Conservation (phyloP, 2,797 vertebrate genomes). For the Leptoclinus maculatus region DNA sequence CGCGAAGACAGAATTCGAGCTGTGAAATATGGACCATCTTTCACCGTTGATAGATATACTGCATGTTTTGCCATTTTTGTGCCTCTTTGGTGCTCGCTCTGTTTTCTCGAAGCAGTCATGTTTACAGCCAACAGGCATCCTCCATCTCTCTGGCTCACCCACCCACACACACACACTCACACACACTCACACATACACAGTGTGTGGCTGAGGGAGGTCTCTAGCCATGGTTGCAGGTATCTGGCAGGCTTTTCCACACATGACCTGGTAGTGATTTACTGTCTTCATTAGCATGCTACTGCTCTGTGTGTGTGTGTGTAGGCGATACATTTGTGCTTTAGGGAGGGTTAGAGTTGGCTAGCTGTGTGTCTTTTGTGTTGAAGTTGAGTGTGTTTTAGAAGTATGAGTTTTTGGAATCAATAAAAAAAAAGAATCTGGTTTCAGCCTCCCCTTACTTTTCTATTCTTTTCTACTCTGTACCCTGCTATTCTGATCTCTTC, state of each 20-base stretch:
- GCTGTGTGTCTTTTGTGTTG: constrained; percentile 62
- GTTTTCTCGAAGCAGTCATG: constrained; percentile 50
- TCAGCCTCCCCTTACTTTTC: constrained; percentile 32
- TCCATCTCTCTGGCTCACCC: constrained; percentile 59
- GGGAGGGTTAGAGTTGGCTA: constrained; percentile 64
- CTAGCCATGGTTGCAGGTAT: constrained; percentile 80
- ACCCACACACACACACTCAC: constrained; percentile 48
- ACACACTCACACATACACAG: constrained; percentile 40
- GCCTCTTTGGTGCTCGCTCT: constrained; percentile 40
- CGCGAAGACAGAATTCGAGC: background rate
- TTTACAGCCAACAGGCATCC: constrained; percentile 76
- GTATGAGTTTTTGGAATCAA: constrained; percentile 54
- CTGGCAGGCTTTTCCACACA: constrained; percentile 83
- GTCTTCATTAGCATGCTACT: constrained; percentile 81
- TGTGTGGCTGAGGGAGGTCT: constrained; percentile 76
- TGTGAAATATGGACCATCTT: constrained; percentile 4
- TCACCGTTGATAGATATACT: constrained; percentile 13
- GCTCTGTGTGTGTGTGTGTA: constrained; percentile 63
- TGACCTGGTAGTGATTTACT: constrained; percentile 85
- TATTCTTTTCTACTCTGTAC: constrained; percentile 35
- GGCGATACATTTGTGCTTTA: constrained; percentile 66
- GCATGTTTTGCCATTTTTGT: constrained; percentile 28
- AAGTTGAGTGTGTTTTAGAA: constrained; percentile 51
- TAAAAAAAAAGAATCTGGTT: constrained; percentile 20
- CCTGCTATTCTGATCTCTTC: constrained; percentile 42